Conservation (phyloP, 1,140 invertebrate genomes). For the Octopus bimaculoides region DNA sequence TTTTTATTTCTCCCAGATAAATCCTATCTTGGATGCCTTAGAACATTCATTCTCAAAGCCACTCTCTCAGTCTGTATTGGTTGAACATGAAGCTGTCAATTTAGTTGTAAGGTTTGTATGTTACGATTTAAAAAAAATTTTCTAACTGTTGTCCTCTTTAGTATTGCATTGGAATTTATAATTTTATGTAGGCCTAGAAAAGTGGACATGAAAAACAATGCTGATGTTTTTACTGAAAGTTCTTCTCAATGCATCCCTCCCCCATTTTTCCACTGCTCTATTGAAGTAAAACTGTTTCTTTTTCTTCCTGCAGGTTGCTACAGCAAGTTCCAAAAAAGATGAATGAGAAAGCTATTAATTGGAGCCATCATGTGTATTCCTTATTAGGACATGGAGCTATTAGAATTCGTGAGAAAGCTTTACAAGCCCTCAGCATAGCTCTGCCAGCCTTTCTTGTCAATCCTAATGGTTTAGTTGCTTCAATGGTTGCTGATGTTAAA, state of each 20-base stretch:
- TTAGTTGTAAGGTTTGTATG: slow-evolving; percentile 31
- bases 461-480: slow-evolving; percentile 17
- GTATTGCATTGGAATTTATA: too few relatives aligned
- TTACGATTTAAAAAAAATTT: too few relatives aligned
- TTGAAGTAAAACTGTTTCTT: not conserved
- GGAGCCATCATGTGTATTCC: slow-evolving; percentile 36
- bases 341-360: slow-evolving; percentile 22
- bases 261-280: too few relatives aligned
- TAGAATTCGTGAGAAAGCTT: slow-evolving; percentile 36
- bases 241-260: too few relatives aligned
- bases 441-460: slow-evolving; percentile 21
- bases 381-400: slow-evolving; percentile 31
- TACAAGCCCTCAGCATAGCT: slow-evolving; percentile 27
- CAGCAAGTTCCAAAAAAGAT: slow-evolving; percentile 36
- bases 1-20: slow-evolving; percentile 26
- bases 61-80: slow-evolving; percentile 30
- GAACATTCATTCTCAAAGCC: slow-evolving; percentile 33
- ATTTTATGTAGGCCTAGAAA: too few relatives aligned
- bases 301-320: slow-evolving; percentile 29
- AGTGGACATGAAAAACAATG: too few relatives aligned
- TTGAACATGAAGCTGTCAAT: slow-evolving; percentile 39
- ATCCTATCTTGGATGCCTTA: slow-evolving; percentile 23
- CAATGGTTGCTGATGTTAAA: slow-evolving; percentile 10
- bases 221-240: too few relatives aligned
- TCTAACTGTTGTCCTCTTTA: too few relatives aligned